Conservation (phyloP, 1,140 invertebrate genomes). For the Drosophila saltans region DNA sequence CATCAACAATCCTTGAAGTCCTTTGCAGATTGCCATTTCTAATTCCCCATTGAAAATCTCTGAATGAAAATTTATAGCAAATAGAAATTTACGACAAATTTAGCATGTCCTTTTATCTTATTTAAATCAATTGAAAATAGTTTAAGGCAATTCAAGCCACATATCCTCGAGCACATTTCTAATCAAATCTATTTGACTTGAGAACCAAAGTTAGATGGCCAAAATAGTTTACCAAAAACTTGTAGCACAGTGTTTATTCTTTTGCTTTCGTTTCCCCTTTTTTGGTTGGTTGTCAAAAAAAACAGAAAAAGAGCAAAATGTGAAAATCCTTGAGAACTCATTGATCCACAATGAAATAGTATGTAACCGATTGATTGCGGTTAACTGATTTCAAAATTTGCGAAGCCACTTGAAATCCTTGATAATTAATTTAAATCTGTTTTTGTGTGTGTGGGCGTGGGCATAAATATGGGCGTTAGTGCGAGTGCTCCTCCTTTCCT, state of each 20-base stretch:
- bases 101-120: not conserved
- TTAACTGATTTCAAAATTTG: slow-evolving; percentile 3
- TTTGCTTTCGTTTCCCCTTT: not conserved
- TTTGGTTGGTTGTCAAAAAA: not conserved
- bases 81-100: too few relatives aligned
- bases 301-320: not conserved
- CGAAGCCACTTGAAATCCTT: slow-evolving; percentile 10
- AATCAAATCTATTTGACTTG: not conserved
- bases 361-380: not conserved
- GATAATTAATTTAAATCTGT: slow-evolving; percentile 18
- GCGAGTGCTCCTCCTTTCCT: not conserved
- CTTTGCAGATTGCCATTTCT: too few relatives aligned
- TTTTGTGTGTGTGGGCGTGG: not conserved
- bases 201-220: not conserved
- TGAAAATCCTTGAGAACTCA: slow-evolving; percentile 1
- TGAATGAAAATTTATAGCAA: too few relatives aligned
- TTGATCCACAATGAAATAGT: not conserved
- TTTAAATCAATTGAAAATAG: not conserved
- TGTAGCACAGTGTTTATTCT: not conserved
- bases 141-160: not conserved
- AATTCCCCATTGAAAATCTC: too few relatives aligned
- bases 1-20: too few relatives aligned
- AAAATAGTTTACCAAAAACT: not conserved
- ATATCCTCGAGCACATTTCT: not conserved
- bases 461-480: not conserved